Conservation (phyloP, 2,113 vertebrate genomes). For the Morone saxatilis region DNA sequence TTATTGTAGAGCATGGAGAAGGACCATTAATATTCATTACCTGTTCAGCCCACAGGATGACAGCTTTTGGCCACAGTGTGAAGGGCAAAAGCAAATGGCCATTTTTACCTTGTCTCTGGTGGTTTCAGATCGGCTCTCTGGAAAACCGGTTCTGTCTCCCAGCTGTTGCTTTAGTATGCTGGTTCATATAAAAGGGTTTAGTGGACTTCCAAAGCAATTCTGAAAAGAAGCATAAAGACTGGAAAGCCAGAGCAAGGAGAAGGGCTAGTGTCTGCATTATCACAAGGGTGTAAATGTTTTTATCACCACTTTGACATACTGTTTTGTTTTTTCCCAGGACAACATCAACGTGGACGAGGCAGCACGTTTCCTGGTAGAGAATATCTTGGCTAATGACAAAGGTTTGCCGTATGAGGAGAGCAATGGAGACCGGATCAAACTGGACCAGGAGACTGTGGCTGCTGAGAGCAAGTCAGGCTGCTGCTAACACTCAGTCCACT, state of each 20-base stretch:
- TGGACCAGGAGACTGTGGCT: constrained; percentile 86
- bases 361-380: constrained; percentile 95
- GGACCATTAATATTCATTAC: constrained; percentile 43
- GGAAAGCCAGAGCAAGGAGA: neutral
- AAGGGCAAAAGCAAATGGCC: constrained; percentile 39
- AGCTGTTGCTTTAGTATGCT: constrained; percentile 34
- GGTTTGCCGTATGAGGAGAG: constrained; percentile 91
- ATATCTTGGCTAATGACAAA: constrained; percentile 92
- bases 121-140: constrained; percentile 11
- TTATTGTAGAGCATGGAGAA: neutral
- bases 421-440: constrained; percentile 89
- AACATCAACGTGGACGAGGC: constrained; percentile 98
- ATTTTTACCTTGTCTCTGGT: constrained; percentile 25
- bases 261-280: neutral
- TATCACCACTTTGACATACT: constrained; percentile 20
- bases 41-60: constrained; percentile 14
- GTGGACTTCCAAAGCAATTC: neutral
- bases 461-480: constrained; percentile 94
- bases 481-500: constrained; percentile 86
- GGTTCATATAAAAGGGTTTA: constrained; percentile 25
- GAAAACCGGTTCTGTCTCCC: constrained; percentile 8
- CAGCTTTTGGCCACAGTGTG: constrained; percentile 46
- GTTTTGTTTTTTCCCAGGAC: constrained; percentile 85
- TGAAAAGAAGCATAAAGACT: neutral
- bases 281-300: constrained; percentile 1